Conservation (phyloP, 1,140 invertebrate species). For the Microvelia longipes region DNA sequence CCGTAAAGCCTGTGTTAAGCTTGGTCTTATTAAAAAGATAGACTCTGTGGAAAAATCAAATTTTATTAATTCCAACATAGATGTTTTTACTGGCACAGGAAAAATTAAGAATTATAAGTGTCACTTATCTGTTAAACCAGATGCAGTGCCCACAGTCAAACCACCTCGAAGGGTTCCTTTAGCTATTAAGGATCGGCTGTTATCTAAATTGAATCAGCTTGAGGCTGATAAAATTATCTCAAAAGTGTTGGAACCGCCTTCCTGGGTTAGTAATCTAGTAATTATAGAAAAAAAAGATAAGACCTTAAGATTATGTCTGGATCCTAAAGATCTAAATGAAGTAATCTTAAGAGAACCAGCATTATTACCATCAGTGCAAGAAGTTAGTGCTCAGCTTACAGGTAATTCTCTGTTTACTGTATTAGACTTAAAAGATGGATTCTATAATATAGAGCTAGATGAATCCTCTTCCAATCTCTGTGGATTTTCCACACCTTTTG, state of each 20-base stretch:
- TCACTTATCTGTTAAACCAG: neutral
- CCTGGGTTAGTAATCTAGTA: conserved; percentile 1
- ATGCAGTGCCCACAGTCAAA: neutral
- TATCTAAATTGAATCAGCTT: neutral
- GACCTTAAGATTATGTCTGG: neutral
- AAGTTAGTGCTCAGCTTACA: conserved; percentile 1
- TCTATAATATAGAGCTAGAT: conserved; percentile 1
- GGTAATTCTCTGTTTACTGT: neutral
- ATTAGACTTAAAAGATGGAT: neutral
- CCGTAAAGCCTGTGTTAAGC: neutral
- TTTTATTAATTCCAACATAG: neutral
- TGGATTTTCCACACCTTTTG: conserved; percentile 3
- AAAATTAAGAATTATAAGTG: neutral
- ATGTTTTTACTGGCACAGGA: conserved; percentile 1
- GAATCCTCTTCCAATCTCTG: neutral
- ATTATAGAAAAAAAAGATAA: conserved; percentile 1
- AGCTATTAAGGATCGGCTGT: neutral
- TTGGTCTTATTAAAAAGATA: conserved; percentile 1
- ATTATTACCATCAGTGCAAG: conserved; percentile 1
- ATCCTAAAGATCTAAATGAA: neutral
- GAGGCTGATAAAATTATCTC: neutral
- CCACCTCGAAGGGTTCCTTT: neutral
- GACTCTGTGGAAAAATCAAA: neutral
- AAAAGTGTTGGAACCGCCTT: neutral
- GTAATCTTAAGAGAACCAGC: neutral